Evolutionary conservation across 2,888 invertebrate genomes (phyloP), one percentile per base, ranked within the genome.

Genomic region (Spodoptera picta): DNA sequence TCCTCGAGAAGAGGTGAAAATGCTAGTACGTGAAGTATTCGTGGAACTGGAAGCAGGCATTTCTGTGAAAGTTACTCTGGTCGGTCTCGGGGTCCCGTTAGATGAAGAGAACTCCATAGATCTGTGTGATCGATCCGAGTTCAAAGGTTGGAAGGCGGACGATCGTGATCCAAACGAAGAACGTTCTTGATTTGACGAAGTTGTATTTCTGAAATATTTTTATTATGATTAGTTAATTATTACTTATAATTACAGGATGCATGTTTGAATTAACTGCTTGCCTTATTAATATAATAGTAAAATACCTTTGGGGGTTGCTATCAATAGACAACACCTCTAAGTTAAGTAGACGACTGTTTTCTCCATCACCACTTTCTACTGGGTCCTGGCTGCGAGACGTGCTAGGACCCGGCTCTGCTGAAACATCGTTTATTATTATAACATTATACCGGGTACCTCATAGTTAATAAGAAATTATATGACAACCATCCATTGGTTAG

Each of bases 131-230:
- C 91, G 80, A 19, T 88, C 83, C 3, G 83, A 71, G 44, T 92
- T 87, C 3, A 94, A 69, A 2, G 92, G 94, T 65, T 92, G 92
- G 75, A 94, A 94, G 44, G 94, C 93, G 6, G 94, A 94, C 7
- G 91, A 85, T 67, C 90, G 84, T 9, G 93, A 92, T 46, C 92
- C 91, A 72, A 93, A 91, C 51, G 83, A 77, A 11, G 90, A 84
- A 68, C 86, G 86, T 69, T 90, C 88, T 61, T 79, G 87, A 60
- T 80, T 82, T 10, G 86, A 58, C 23, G 84, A 73, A 54, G 82
- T 85, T 76, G 85, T 84, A 76, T 79, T 87, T 75, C 92, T 92
- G 84, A 52, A 55, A 65, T 9, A 9, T 36, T 36, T 36, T 36
- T 36, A 36, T 5, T 7, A 36, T 36, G 7, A 36, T 36, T 36